These are phyloP conservation scores for Percopsis omiscomaycus DNA, from an alignment of 2,797 vertebrate species.

Conservation along the genomic window DNA sequence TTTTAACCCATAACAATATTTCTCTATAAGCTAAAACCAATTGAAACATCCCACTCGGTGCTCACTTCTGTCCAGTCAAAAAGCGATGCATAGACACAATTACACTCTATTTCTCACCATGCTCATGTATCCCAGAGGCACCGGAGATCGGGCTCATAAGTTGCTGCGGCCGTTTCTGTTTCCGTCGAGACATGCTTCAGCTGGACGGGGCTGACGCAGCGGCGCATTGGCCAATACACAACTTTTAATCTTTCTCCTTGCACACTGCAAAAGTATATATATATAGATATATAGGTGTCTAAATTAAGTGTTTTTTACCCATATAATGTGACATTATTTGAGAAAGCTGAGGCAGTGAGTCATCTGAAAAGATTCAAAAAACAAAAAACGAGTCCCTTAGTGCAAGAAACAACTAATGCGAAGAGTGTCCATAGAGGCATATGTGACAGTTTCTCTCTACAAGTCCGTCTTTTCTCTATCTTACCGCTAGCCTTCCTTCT, in stretches of 20 bases:
- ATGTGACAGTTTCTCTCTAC: slow-evolving; percentile 71
- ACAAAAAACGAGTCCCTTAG: slow-evolving; percentile 18
- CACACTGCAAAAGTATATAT: slow-evolving; percentile 54
- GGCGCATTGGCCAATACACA: slow-evolving; percentile 61
- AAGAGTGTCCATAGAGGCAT: slow-evolving; percentile 53
- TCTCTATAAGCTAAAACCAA: too few species aligned
- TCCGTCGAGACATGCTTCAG: slow-evolving; percentile 77
- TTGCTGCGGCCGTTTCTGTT: slow-evolving; percentile 80
- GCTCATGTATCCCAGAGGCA: slow-evolving; percentile 70
- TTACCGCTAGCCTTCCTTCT: slow-evolving; percentile 63
- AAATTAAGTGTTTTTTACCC: slow-evolving; percentile 38
- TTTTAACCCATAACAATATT: too few species aligned
- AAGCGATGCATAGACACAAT: slow-evolving; percentile 2
- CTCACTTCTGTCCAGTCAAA: too few species aligned
- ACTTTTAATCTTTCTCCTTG: slow-evolving; percentile 63
- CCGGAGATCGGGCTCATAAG: slow-evolving; percentile 70
- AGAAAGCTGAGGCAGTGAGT: slow-evolving; percentile 17
- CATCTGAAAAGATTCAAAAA: slow-evolving; percentile 34
- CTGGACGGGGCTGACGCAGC: slow-evolving; percentile 56
- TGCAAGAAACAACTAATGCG: too few species aligned
- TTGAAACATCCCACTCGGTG: too few species aligned
- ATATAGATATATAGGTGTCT: slow-evolving; percentile 33
- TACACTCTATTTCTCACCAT: slow-evolving; percentile 71
- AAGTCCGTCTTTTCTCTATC: slow-evolving; percentile 69
- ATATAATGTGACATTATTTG: slow-evolving; percentile 1